Conservation (phyloP, 2,888 invertebrate genomes). For the Eulithis prunata region DNA sequence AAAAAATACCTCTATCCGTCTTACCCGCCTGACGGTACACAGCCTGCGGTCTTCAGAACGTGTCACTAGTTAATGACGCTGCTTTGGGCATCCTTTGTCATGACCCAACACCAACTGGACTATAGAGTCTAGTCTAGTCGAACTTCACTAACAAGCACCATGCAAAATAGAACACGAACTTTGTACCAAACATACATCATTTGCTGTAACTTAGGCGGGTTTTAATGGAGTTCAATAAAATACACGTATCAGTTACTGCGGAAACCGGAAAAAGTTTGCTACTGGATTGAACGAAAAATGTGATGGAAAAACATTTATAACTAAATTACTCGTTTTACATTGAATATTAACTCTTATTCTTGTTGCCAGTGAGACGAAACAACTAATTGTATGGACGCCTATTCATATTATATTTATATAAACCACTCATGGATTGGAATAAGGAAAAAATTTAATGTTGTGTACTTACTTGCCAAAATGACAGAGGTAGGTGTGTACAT, state of each 20-base stretch:
- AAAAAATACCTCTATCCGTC: no score
- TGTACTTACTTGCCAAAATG: no score
- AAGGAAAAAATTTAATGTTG: no score
- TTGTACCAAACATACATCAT: slow-evolving; percentile 24
- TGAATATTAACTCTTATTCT: no score
- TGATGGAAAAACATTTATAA: background rate
- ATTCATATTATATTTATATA: no score
- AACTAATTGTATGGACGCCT: no score
- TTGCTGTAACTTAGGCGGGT: slow-evolving; percentile 20
- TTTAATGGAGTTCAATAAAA: slow-evolving; percentile 11
- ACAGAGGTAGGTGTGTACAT: no score
- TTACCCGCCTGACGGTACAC: slow-evolving; percentile 13
- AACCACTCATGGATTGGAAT: no score
- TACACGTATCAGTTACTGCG: slow-evolving; percentile 27
- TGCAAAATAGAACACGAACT: slow-evolving; percentile 29
- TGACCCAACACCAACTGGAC: slow-evolving; percentile 22
- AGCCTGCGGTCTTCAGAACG: slow-evolving; percentile 32
- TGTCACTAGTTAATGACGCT: slow-evolving; percentile 41
- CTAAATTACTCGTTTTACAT: no score
- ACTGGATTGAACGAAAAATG: background rate
- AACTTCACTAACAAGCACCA: slow-evolving; percentile 32
- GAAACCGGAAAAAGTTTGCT: slow-evolving; percentile 6
- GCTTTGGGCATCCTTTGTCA: slow-evolving; percentile 41
- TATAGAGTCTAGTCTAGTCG: slow-evolving; percentile 4
- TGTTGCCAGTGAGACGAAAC: no score